Conservation (phyloP, 2,113 vertebrate species). For the Tiliqua scincoides region DNA sequence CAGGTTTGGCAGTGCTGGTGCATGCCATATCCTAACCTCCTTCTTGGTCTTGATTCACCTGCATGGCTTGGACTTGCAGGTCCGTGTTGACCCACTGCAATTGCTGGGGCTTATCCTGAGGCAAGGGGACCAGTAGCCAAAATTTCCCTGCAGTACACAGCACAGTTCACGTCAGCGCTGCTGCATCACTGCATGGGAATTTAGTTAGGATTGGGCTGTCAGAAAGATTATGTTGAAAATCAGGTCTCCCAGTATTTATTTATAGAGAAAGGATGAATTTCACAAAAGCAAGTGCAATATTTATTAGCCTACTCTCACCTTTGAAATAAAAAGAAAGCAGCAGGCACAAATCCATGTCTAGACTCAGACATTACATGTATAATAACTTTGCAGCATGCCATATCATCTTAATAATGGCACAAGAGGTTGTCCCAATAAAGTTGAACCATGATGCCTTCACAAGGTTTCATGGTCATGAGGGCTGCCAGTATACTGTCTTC, state of each 20-base stretch:
- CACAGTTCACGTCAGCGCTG: too few relatives aligned
- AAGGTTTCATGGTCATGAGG: neutral
- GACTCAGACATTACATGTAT: neutral
- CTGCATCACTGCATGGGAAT: too few relatives aligned
- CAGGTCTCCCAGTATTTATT: neutral
- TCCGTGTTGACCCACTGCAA: too few relatives aligned
- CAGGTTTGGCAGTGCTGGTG: too few relatives aligned
- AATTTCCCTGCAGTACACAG: too few relatives aligned
- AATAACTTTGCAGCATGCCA: too few relatives aligned
- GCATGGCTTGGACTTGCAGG: too few relatives aligned
- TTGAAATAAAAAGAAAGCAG: neutral
- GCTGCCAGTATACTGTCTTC: neutral
- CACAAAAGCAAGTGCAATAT: neutral
- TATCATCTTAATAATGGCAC: neutral
- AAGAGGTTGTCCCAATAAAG: neutral
- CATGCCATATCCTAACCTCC: too few relatives aligned
- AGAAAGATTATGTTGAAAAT: neutral
- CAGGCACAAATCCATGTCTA: neutral
- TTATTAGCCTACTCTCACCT: neutral
- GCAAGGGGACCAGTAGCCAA: neutral
- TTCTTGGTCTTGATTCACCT: too few relatives aligned
- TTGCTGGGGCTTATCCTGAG: too few relatives aligned
- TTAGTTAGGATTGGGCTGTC: too few relatives aligned
- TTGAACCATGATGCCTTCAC: too few relatives aligned
- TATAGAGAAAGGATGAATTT: neutral